A percentile compares a stretch with the other conserved stretches of the same genome.
phyloP scores from a whole-genome alignment of 1,140 invertebrate genomes.

The Contarinia nasturtii region DNA sequence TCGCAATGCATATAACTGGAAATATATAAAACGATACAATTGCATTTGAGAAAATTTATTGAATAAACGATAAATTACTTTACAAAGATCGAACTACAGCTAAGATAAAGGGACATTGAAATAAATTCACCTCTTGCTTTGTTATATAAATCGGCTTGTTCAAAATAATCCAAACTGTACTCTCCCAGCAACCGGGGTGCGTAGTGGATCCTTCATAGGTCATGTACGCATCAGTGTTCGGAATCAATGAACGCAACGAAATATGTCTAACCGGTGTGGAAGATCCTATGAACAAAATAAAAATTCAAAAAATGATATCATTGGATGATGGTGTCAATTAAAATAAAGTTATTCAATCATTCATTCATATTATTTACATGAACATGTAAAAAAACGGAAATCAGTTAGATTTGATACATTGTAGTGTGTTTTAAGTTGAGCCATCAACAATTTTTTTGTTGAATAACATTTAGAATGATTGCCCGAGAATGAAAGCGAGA shows the following conservation, averaged over 20 bases:
- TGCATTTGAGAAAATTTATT: neutral
- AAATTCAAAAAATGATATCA: neutral
- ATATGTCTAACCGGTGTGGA: slow-evolving; percentile 62
- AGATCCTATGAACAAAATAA: slow-evolving; percentile 36
- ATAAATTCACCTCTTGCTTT: slow-evolving; percentile 54
- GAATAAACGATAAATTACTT: no score
- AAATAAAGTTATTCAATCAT: no score
- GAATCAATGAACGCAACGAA: slow-evolving; percentile 63
- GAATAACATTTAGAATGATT: no score
- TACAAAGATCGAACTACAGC: no score
- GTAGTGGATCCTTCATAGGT: slow-evolving; percentile 98
- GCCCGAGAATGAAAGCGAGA: no score
- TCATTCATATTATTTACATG: no score
- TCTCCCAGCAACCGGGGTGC: slow-evolving; percentile 84
- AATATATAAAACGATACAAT: slow-evolving; percentile 3
- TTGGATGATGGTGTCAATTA: no score
- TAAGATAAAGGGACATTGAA: no score
- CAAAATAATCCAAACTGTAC: slow-evolving; percentile 84
- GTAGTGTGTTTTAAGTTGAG: no score
- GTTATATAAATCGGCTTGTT: slow-evolving; percentile 94
- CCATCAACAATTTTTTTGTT: no score
- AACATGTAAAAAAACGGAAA: no score
- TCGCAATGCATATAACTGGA: slow-evolving; percentile 65
- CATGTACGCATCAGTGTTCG: slow-evolving; percentile 78
- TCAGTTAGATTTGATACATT: no score